Evolutionary conservation across 1,140 invertebrate genomes (phyloP), one percentile per base, ranked within the genome.

Genomic region (Caenorhabditis brenneri): DNA sequence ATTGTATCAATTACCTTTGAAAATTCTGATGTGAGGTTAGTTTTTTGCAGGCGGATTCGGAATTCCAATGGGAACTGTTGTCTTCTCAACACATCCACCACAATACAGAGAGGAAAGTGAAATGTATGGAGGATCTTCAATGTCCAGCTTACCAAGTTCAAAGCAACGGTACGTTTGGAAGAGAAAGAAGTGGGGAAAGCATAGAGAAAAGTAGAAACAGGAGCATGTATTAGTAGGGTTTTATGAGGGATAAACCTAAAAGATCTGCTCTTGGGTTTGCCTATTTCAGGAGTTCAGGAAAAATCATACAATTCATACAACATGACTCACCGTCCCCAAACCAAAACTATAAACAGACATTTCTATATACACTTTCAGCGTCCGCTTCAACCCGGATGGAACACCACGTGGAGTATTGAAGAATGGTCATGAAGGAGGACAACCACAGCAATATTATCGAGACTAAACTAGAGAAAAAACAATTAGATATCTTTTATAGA

Each of bases 331-430:
- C n/a, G n/a, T n/a, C n/a, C n/a, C n/a, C n/a, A n/a, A n/a, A n/a
- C n/a, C n/a, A n/a, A n/a, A n/a, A n/a, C n/a, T n/a, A n/a, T n/a
- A n/a, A n/a, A n/a, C n/a, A n/a, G n/a, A n/a, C n/a, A n/a, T n/a
- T n/a, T n/a, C n/a, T n/a, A 19, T 6, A n/a, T n/a, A n/a, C n/a
- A n/a, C 15, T 78, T 79, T 51, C 58, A 82, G 85, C 4, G 86
- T 87, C 16, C 86, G 86, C n/a, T 87, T 87, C 79, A 87, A 87
- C 81, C 83, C 83, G 24, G 86, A 87, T 42, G 86, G 86, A 78
- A 87, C 86, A 46, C 86, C 86, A 22, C 42, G 80, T 16, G 86
- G 86, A 7, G 86, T 87, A 1, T 51, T 87, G 46, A 87, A 87
- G 60, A 87, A 87, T 58, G 86, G 86, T 55, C 58, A 83, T 58